Conservation (phyloP, 1,140 invertebrate genomes). For the Bombus haemorrhoidalis region DNA sequence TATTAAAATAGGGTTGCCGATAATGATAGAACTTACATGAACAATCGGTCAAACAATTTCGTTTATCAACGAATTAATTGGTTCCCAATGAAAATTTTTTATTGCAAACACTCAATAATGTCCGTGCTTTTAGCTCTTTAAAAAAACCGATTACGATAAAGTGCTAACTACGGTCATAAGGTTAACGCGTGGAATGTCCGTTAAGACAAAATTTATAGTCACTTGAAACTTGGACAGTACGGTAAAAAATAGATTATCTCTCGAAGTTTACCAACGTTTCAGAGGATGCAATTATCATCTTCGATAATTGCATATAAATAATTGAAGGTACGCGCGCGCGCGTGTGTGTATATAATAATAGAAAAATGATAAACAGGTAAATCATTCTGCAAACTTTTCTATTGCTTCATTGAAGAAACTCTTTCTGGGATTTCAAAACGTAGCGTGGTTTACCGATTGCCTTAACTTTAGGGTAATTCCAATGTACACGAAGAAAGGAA, state of each 20-base stretch:
- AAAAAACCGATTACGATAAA: background rate
- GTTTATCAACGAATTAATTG: background rate
- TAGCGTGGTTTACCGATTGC: background rate
- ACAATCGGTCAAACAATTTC: background rate
- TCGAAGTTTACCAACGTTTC: constrained; percentile 4
- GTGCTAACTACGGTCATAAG: background rate
- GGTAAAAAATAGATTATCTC: constrained; percentile 1
- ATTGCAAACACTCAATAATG: too few species aligned
- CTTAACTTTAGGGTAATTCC: constrained; percentile 26
- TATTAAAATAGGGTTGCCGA: background rate
- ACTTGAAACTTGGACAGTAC: background rate
- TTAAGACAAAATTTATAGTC: background rate
- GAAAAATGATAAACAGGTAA: background rate
- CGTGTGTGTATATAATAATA: background rate
- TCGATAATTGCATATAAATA: constrained; percentile 30
- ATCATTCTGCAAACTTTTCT: constrained; percentile 12
- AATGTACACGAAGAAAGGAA: background rate
- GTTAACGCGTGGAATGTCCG: background rate
- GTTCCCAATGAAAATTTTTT: background rate
- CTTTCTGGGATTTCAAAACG: constrained; percentile 6
- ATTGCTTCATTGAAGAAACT: constrained; percentile 17
- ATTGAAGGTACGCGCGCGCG: background rate
- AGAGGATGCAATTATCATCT: background rate
- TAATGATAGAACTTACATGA: background rate
- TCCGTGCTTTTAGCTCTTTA: too few species aligned